These are phyloP conservation scores for Drosophila pachea DNA, from an alignment of 1,140 invertebrate species.

Conservation along the genomic window DNA sequence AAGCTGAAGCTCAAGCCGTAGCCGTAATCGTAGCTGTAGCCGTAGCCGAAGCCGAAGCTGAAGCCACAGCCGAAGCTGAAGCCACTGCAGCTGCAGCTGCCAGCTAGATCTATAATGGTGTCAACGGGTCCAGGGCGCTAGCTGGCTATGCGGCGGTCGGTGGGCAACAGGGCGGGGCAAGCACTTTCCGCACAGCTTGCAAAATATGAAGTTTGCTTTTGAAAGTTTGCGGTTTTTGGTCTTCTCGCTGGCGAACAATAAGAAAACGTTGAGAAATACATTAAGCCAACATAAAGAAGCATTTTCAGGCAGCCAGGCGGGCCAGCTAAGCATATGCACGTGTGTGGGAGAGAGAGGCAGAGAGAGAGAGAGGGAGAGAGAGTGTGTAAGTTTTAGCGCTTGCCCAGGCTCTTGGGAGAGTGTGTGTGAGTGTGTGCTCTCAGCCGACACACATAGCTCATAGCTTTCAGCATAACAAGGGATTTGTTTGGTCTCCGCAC, in stretches of 20 bases:
- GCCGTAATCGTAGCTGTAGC: too few relatives aligned
- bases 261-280: slow-evolving; percentile 62
- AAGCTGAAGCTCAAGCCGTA: too few relatives aligned
- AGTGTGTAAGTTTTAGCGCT: slow-evolving; percentile 5
- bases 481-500: slow-evolving; percentile 53
- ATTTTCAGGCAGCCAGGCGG: slow-evolving; percentile 45
- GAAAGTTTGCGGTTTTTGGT: slow-evolving; percentile 64
- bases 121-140: too few relatives aligned
- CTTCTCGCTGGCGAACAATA: slow-evolving; percentile 58
- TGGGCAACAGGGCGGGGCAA: slow-evolving; percentile 15
- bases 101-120: slow-evolving; percentile 43
- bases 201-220: slow-evolving; percentile 66
- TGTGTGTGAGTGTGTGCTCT: slow-evolving; percentile 17
- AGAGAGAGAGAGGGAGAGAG: background rate
- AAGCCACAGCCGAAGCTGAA: background rate
- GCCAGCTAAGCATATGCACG: slow-evolving; percentile 41
- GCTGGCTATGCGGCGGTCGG: slow-evolving; percentile 17
- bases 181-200: slow-evolving; percentile 61
- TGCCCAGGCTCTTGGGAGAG: background rate
- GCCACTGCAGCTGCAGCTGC: slow-evolving; percentile 21
- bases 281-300: slow-evolving; percentile 62
- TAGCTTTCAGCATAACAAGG: slow-evolving; percentile 56
- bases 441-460: slow-evolving; percentile 41
- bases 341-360: too few relatives aligned
- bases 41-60: too few relatives aligned